phyloP scores from a whole-genome alignment of 1,140 invertebrate genomes.

The Oryzaephilus surinamensis region DNA sequence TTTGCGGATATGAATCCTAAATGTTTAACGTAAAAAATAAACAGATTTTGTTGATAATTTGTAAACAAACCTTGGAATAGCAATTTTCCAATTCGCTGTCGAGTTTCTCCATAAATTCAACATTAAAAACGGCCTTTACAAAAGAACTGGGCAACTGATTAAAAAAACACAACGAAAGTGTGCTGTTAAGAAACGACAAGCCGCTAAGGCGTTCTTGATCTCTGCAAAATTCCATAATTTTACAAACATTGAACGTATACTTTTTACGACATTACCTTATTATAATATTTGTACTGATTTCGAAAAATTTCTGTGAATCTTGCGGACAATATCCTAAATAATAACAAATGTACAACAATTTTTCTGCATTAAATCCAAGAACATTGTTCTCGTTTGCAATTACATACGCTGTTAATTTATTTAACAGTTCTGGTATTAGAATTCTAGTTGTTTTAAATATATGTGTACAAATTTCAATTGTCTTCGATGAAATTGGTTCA shows the following conservation, averaged over 20 bases:
- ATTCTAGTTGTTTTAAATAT: slow-evolving; percentile 31
- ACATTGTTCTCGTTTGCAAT: slow-evolving; percentile 31
- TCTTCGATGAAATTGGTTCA: slow-evolving; percentile 32
- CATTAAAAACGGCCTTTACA: slow-evolving; percentile 42
- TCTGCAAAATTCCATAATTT: slow-evolving; percentile 24
- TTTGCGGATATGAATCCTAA: slow-evolving; percentile 41
- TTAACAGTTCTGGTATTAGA: slow-evolving; percentile 35
- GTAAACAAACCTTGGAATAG: slow-evolving; percentile 36
- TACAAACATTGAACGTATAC: not conserved
- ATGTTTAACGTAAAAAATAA: slow-evolving; percentile 7
- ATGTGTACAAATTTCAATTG: slow-evolving; percentile 35
- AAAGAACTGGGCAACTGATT: slow-evolving; percentile 37
- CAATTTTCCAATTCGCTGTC: slow-evolving; percentile 42
- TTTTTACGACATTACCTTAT: slow-evolving; percentile 20
- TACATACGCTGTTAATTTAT: slow-evolving; percentile 38
- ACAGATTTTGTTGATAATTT: slow-evolving; percentile 8
- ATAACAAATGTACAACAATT: slow-evolving; percentile 39
- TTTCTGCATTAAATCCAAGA: slow-evolving; percentile 39
- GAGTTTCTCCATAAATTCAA: slow-evolving; percentile 43
- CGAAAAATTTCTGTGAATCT: slow-evolving; percentile 30
- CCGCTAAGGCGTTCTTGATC: slow-evolving; percentile 40
- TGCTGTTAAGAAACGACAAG: slow-evolving; percentile 37
- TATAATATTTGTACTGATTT: slow-evolving; percentile 24
- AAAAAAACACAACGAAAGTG: slow-evolving; percentile 39
- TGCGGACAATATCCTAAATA: slow-evolving; percentile 38